Percentiles rank a stretch among this genome's conserved stretches.
These are phyloP conservation scores for Sarcophaga carnaria DNA, from an alignment of 2,888 invertebrate species.

Conservation along the genomic window DNA sequence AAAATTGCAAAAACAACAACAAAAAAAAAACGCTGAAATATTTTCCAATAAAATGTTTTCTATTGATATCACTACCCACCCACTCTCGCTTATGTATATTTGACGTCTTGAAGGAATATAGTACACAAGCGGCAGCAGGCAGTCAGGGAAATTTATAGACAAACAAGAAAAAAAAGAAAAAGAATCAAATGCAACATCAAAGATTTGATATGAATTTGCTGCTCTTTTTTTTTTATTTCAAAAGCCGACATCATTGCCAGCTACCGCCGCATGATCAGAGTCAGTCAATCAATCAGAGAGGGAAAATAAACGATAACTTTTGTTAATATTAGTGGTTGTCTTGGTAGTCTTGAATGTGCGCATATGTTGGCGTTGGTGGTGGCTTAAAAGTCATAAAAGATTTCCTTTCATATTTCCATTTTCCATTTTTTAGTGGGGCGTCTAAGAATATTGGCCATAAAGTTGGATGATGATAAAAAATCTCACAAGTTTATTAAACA, in stretches of 20 bases:
- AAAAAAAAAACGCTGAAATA: not conserved
- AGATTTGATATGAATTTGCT: conserved; percentile 44
- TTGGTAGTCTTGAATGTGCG: not conserved
- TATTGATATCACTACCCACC: conserved; percentile 1
- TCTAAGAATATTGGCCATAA: conserved; percentile 59
- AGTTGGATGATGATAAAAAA: conserved; percentile 14
- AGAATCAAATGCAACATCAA: conserved; percentile 60
- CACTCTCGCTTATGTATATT: conserved; percentile 18
- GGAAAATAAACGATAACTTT: conserved; percentile 47
- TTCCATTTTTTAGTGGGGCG: conserved; percentile 48
- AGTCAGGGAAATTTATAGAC: not conserved
- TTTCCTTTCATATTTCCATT: conserved; percentile 3
- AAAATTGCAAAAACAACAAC: conserved; percentile 30
- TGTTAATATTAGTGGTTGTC: conserved; percentile 15
- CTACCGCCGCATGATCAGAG: conserved; percentile 14
- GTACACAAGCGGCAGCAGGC: not conserved
- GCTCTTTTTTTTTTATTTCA: conserved; percentile 22
- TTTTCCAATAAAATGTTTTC: not conserved
- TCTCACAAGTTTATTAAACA: conserved; percentile 51
- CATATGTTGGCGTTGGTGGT: conserved; percentile 1
- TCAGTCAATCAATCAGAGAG: conserved; percentile 63
- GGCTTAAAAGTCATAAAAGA: conserved; percentile 43
- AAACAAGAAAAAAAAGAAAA: conserved; percentile 20
- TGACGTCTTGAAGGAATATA: conserved; percentile 27
- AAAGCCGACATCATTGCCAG: conserved; percentile 37